Conservation (phyloP, 2,888 invertebrate genomes). For the Steinernema hermaphroditum region DNA sequence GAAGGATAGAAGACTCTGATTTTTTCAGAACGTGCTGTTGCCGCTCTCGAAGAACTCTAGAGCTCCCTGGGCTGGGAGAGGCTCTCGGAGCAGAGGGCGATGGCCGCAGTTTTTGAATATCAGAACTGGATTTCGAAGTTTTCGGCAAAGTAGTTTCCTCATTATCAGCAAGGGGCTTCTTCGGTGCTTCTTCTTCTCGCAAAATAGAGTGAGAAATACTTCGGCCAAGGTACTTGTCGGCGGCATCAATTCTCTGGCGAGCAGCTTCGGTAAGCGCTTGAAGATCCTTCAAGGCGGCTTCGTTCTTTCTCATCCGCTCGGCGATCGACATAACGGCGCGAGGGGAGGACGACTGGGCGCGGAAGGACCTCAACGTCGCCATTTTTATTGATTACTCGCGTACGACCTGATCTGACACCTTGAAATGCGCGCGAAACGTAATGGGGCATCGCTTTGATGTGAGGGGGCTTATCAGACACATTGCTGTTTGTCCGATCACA, state of each 20-base stretch:
- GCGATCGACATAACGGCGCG: background rate
- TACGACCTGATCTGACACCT: background rate
- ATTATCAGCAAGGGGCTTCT: too few species aligned
- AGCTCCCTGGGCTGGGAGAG: too few species aligned
- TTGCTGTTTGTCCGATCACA: too few species aligned
- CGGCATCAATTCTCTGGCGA: background rate
- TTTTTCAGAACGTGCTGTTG: too few species aligned
- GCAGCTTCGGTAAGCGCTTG: background rate
- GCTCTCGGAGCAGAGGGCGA: too few species aligned
- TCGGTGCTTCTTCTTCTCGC: too few species aligned
- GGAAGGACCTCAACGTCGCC: background rate
- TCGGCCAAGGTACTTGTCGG: background rate
- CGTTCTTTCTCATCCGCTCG: background rate
- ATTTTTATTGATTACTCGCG: background rate
- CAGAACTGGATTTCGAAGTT: too few species aligned
- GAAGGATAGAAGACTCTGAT: too few species aligned
- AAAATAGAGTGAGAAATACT: background rate
- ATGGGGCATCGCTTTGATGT: background rate
- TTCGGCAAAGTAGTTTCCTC: too few species aligned
- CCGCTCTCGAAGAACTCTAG: too few species aligned
- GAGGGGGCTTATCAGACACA: too few species aligned
- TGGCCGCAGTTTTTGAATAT: too few species aligned
- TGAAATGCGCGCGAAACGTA: background rate
- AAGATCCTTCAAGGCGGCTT: background rate
- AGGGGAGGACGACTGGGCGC: background rate